phyloP scores from a whole-genome alignment of 2,888 invertebrate species.

The Tiliacea citrago region DNA sequence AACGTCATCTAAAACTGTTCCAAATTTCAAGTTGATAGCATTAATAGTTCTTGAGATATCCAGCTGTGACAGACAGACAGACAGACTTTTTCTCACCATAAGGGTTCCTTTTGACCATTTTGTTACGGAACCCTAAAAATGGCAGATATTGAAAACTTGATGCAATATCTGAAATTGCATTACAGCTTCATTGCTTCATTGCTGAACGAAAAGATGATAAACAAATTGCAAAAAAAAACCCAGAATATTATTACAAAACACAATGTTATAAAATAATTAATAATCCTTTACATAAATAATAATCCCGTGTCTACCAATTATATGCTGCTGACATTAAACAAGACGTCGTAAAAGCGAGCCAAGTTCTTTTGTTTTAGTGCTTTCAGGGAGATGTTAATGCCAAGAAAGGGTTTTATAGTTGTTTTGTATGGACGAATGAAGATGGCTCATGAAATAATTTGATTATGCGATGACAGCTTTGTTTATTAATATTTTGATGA shows the following conservation, averaged over 20 bases:
- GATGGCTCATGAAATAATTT: conserved; percentile 71
- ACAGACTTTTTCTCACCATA: too few species aligned
- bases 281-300: conserved; percentile 54
- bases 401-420: conserved; percentile 71
- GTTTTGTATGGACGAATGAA: conserved; percentile 67
- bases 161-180: background rate
- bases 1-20: too few species aligned
- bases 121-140: too few species aligned
- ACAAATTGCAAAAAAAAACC: background rate
- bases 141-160: background rate
- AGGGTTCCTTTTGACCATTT: too few species aligned
- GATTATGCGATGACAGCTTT: conserved; percentile 66
- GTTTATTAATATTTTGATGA: conserved; percentile 59
- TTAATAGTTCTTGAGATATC: too few species aligned
- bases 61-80: too few species aligned
- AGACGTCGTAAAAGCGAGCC: conserved; percentile 60
- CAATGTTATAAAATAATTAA: conserved; percentile 42
- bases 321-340: conserved; percentile 61
- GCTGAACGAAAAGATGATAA: background rate
- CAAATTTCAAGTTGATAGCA: too few species aligned
- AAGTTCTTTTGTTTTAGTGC: conserved; percentile 64
- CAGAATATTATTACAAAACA: conserved; percentile 5
- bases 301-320: conserved; percentile 59
- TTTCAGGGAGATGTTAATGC: conserved; percentile 55
- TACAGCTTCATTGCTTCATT: background rate